Evolutionary conservation across 2,113 vertebrate species (phyloP).

Genomic region (Scortum barcoo): DNA sequence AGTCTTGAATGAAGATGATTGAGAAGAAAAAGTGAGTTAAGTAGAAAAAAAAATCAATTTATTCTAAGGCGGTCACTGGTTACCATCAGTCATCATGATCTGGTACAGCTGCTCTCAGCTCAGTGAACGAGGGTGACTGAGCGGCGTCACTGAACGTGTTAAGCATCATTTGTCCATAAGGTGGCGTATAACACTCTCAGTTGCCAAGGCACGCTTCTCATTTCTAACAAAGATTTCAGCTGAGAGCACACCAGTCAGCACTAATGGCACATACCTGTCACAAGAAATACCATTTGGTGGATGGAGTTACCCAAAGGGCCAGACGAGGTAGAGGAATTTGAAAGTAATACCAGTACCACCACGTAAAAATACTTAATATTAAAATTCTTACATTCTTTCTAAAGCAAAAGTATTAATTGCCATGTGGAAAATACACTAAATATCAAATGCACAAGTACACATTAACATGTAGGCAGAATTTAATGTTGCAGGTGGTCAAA

Average conservation of each 20-base stretch:
- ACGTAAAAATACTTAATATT: background rate
- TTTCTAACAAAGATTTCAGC: constrained; percentile 26
- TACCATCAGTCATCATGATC: constrained; percentile 44
- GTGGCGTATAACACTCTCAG: constrained; percentile 79
- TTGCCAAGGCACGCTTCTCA: constrained; percentile 33
- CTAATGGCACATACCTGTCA: constrained; percentile 21
- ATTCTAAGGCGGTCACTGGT: constrained; percentile 11
- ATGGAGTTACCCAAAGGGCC: background rate
- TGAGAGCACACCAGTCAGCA: constrained; percentile 23
- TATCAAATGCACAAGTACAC: background rate
- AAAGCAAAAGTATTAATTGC: background rate
- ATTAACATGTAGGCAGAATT: background rate
- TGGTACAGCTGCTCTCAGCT: constrained; percentile 33
- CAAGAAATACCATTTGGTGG: constrained; percentile 17
- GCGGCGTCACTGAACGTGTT: constrained; percentile 27
- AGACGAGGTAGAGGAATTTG: background rate
- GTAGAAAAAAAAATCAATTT: background rate
- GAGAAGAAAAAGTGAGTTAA: constrained; percentile 1
- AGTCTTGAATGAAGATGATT: constrained; percentile 2
- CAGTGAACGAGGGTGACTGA: constrained; percentile 14
- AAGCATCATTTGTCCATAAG: constrained; percentile 74
- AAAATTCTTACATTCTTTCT: background rate
- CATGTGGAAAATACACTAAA: background rate
- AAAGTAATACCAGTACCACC: background rate
- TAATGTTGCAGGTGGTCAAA: too few relatives aligned